A percentile compares a stretch with the other conserved stretches of the same genome.
These are phyloP conservation scores for Acanthochromis polyacanthus DNA, from an alignment of 2,113 vertebrate species.

Conservation along the genomic window DNA sequence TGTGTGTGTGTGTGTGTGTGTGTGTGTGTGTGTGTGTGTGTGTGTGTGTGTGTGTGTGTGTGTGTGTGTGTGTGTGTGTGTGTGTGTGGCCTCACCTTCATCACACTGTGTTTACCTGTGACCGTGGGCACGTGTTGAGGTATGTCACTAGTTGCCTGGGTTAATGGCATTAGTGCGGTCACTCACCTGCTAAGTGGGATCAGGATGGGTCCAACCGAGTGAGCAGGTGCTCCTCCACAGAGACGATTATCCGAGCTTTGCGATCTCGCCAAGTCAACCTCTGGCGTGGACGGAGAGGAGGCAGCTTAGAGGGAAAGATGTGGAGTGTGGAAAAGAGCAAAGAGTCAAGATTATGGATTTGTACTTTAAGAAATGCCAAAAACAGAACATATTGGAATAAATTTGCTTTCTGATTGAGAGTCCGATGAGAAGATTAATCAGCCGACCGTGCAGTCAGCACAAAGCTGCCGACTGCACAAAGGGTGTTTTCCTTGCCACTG, in stretches of 20 bases:
- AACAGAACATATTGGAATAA: too few species aligned
- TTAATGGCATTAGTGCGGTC: conserved; percentile 71
- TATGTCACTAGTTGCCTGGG: conserved; percentile 57
- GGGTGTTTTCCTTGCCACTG: too few species aligned
- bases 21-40: not conserved
- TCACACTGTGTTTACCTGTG: conserved; percentile 53
- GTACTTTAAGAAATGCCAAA: too few species aligned
- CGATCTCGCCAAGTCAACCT: conserved; percentile 29
- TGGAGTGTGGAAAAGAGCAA: too few species aligned
- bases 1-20: conserved; percentile 4
- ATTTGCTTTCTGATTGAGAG: not conserved
- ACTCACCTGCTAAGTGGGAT: conserved; percentile 77
- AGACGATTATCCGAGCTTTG: conserved; percentile 70
- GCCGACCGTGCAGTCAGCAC: not conserved
- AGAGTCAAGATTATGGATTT: too few species aligned
- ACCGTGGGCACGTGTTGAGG: conserved; percentile 43
- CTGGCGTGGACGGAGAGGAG: not conserved
- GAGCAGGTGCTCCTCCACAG: conserved; percentile 62
- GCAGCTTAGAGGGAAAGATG: not conserved
- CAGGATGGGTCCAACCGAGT: conserved; percentile 36
- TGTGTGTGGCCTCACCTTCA: conserved; percentile 14
- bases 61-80: conserved; percentile 1
- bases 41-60: not conserved
- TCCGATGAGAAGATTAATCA: too few species aligned
- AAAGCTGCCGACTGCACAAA: too few species aligned